Evolutionary conservation across 2,888 invertebrate genomes (phyloP).

Genomic region (Hyppa rectilinea): DNA sequence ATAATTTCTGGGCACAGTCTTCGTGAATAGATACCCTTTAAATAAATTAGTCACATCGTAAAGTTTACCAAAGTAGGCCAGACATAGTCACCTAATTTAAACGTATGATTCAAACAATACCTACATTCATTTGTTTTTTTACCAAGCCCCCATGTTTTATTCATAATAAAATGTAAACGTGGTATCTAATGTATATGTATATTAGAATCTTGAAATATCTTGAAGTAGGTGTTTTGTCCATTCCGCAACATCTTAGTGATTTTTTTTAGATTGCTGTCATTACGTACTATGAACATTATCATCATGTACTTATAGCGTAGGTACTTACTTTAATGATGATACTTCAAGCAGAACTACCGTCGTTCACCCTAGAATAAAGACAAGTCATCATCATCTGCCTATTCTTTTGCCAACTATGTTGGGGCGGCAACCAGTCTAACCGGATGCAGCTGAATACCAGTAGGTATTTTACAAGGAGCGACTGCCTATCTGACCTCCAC

Average conservation of each 20-base stretch:
- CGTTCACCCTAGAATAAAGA: no score
- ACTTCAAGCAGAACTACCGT: no score
- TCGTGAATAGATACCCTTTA: slow-evolving; percentile 38
- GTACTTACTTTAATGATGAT: slow-evolving; percentile 6
- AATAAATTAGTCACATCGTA: slow-evolving; percentile 33
- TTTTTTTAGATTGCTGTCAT: neutral
- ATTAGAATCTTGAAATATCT: slow-evolving; percentile 8
- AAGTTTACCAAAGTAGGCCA: slow-evolving; percentile 43
- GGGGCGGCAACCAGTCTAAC: no score
- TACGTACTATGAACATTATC: neutral
- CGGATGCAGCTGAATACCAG: no score
- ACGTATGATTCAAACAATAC: slow-evolving; percentile 29
- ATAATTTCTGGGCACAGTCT: slow-evolving; percentile 31
- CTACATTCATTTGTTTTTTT: slow-evolving; percentile 31
- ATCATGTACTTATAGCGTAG: neutral
- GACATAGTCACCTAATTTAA: slow-evolving; percentile 18
- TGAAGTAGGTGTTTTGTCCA: neutral
- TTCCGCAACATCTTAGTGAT: neutral
- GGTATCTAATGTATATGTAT: slow-evolving; percentile 16
- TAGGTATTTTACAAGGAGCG: no score
- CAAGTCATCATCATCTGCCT: no score
- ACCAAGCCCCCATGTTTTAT: slow-evolving; percentile 30
- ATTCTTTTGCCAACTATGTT: no score
- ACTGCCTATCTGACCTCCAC: no score
- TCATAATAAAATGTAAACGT: slow-evolving; percentile 30